Base-by-base conservation (phyloP, 2,113 vertebrate genomes). In the Hemiprocne comata region DNA sequence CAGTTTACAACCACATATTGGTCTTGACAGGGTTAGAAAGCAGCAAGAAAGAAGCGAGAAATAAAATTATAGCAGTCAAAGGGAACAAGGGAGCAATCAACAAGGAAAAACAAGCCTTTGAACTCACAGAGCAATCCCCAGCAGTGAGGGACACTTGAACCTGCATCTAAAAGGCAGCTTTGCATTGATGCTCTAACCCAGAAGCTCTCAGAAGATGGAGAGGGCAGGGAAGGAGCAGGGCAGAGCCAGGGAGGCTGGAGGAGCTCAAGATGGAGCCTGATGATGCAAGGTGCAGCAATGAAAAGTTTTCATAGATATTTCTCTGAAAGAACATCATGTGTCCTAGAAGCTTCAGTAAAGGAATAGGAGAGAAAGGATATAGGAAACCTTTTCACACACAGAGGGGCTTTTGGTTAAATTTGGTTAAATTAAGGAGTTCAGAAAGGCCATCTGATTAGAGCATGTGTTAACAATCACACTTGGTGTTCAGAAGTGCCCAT, bases 191-290 rank as follows among this genome's bases (percentile, higher is more conserved):
- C 7, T 34, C 25, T 7, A 7, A 10, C 58, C 2, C 6, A 44
- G 17, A 31, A 29, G 50, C 31, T 44, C 54, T 38, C 13, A 1
- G 36, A 57, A 46, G 13, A 6, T 9, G 20, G 33, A 18, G 28
- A 19, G 20, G 65, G 5, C 33, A n/a, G 19, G 16, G 21, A 33
- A 42, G 53, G 15, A 71, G n/a, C n/a, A 31, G 53, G 26, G 18
- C n/a, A 50, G 48, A 36, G 34, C 50, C 50, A 18, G 54, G 25
- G 51, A 42, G 54, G 64, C 44, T 26, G 44, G 58, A 58, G 20
- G 17, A 53, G 9, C 44, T 31, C 0, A 0, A 29, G 48, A 16
- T 1, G 1, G 12, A 25, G 38, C 7, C 3, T 2, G 0, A 11
- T 15, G 23, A 25, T 17, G 1, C 0, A 5, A n/a, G 9, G 5